Conservation (phyloP, 2,113 vertebrate species). For the Peromyscus maniculatus region DNA sequence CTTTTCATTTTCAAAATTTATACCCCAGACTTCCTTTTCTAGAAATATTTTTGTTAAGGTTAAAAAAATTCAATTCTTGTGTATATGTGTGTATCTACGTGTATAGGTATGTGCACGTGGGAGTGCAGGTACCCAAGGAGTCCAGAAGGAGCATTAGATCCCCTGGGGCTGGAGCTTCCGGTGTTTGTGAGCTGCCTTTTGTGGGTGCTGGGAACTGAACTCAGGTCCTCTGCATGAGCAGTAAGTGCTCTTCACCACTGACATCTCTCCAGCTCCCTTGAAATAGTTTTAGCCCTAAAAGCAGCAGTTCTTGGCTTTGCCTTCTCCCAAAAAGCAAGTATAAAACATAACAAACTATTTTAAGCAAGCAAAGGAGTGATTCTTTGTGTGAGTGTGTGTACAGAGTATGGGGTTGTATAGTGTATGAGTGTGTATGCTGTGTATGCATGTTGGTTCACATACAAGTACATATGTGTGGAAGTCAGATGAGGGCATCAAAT, state of each 20-base stretch:
- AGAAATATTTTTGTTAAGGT: background rate
- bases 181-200: background rate
- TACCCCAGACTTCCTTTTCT: constrained; percentile 12
- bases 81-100: background rate
- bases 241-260: background rate
- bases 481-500: background rate
- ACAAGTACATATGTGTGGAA: background rate
- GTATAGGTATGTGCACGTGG: background rate
- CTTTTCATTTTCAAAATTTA: constrained; percentile 30
- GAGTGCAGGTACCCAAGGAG: background rate
- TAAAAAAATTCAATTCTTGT: background rate
- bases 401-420: background rate
- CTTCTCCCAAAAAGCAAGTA: background rate
- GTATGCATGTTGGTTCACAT: background rate
- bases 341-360: constrained; percentile 25
- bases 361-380: background rate
- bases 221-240: background rate
- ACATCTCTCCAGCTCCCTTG: background rate
- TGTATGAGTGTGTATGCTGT: background rate
- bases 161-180: background rate
- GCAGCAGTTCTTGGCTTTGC: background rate
- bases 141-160: background rate
- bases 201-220: background rate
- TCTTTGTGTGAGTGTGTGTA: background rate
- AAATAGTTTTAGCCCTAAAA: background rate